These are phyloP conservation scores for Drosophila nr. medialis DNA, from an alignment of 2,888 invertebrate genomes.

Conservation along the genomic window DNA sequence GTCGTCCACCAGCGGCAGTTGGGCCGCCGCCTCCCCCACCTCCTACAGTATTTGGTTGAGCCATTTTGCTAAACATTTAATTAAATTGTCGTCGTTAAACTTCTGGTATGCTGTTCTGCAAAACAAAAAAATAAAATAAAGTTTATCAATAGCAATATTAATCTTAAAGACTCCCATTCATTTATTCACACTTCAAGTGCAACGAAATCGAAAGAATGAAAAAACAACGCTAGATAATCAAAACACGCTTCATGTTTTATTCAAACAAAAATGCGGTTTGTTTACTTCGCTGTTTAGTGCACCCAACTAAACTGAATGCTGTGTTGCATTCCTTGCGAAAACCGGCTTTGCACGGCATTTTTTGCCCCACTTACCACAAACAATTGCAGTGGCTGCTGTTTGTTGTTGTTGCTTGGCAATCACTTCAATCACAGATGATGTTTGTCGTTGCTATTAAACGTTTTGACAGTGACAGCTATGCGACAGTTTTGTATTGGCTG, in stretches of 20 bases:
- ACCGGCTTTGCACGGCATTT: conserved; percentile 53
- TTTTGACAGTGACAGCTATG: conserved; percentile 40
- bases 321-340: conserved; percentile 57
- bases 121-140: not conserved
- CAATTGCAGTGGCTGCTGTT: conserved; percentile 28
- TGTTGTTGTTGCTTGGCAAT: conserved; percentile 37
- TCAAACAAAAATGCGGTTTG: conserved; percentile 45
- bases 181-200: conserved; percentile 36
- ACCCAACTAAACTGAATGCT: conserved; percentile 6
- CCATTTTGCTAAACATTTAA: conserved; percentile 80
- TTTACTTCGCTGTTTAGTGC: conserved; percentile 40
- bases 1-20: conserved; percentile 53
- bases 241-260: conserved; percentile 38
- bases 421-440: conserved; percentile 61
- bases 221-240: conserved; percentile 6
- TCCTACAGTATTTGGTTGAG: conserved; percentile 67
- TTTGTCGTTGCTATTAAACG: conserved; percentile 18
- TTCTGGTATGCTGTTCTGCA: conserved; percentile 45
- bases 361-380: conserved; percentile 53
- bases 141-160: not conserved
- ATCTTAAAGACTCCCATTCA: not conserved
- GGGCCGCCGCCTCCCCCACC: conserved; percentile 39
- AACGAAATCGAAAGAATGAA: conserved; percentile 41
- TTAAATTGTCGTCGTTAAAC: not conserved
- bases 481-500: conserved; percentile 23